Conservation (phyloP, 2,113 vertebrate genomes). For the Brachypteracias leptosomus region DNA sequence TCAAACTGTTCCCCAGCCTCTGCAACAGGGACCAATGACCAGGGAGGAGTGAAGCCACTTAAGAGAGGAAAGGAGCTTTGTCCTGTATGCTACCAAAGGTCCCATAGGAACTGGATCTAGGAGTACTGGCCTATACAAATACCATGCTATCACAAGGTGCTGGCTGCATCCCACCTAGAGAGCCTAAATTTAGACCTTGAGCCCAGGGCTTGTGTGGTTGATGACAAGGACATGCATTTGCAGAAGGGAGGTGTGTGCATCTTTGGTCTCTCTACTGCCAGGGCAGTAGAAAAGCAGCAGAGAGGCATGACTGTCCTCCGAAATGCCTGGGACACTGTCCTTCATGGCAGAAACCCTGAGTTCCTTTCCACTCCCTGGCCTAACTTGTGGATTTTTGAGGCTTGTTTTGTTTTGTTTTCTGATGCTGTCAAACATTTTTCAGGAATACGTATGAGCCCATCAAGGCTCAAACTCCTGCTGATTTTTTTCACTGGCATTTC, state of each 20-base stretch:
- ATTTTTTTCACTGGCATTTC: conserved; percentile 83
- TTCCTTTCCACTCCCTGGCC: not conserved
- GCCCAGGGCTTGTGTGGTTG: not conserved
- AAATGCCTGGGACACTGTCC: not conserved
- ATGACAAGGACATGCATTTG: not conserved
- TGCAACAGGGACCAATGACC: not conserved
- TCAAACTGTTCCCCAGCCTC: not conserved
- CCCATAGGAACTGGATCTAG: not conserved
- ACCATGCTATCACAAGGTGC: not conserved
- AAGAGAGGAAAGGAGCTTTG: not conserved
- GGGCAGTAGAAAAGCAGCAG: not conserved
- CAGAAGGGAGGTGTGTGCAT: not conserved
- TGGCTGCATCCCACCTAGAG: not conserved
- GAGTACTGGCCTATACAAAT: not conserved
- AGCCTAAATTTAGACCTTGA: not conserved
- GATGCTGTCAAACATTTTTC: conserved; percentile 46
- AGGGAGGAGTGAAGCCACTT: not conserved
- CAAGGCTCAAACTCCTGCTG: conserved; percentile 25
- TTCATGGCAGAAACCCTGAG: not conserved
- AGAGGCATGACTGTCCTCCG: not conserved
- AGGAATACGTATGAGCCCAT: conserved; percentile 36
- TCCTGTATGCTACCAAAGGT: not conserved
- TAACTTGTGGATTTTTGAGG: not conserved
- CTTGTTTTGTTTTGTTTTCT: not conserved
- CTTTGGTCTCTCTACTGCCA: not conserved